Conservation (phyloP, 2,888 invertebrate species). For the Rhogogaster chlorosoma region DNA sequence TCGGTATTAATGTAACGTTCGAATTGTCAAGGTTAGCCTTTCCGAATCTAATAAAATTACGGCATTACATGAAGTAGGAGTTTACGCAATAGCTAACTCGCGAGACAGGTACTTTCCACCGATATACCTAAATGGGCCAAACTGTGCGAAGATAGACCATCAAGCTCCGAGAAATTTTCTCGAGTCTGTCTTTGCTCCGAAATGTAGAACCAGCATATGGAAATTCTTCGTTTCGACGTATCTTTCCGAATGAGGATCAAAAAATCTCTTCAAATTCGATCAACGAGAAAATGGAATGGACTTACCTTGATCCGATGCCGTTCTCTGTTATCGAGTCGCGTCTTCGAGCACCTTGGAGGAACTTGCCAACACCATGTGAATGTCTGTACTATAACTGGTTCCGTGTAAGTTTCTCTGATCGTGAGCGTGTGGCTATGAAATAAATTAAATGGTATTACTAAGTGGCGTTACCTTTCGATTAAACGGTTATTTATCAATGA, state of each 20-base stretch:
- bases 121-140: not conserved
- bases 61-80: not conserved
- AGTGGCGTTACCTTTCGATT: not conserved
- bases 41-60: not conserved
- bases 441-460: not conserved
- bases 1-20: slow-evolving; percentile 22
- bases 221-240: too few species aligned
- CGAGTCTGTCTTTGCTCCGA: not conserved
- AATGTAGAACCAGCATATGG: not conserved
- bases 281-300: slow-evolving; percentile 53
- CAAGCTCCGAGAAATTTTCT: too few species aligned
- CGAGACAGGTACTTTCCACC: not conserved
- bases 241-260: too few species aligned
- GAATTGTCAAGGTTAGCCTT: slow-evolving; percentile 33
- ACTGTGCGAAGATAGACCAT: not conserved
- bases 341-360: slow-evolving; percentile 89
- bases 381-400: slow-evolving; percentile 85
- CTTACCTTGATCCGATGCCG: slow-evolving; percentile 86
- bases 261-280: too few species aligned
- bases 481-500: not conserved
- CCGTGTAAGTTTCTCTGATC: slow-evolving; percentile 82
- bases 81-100: not conserved
- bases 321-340: slow-evolving; percentile 85
- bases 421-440: slow-evolving; percentile 83
- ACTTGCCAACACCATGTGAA: slow-evolving; percentile 90